A percentile compares a stretch with the other conserved stretches of the same genome.
These are phyloP conservation scores for Hyperopisus bebe DNA, from an alignment of 2,113 vertebrate species.

Conservation along the genomic window DNA sequence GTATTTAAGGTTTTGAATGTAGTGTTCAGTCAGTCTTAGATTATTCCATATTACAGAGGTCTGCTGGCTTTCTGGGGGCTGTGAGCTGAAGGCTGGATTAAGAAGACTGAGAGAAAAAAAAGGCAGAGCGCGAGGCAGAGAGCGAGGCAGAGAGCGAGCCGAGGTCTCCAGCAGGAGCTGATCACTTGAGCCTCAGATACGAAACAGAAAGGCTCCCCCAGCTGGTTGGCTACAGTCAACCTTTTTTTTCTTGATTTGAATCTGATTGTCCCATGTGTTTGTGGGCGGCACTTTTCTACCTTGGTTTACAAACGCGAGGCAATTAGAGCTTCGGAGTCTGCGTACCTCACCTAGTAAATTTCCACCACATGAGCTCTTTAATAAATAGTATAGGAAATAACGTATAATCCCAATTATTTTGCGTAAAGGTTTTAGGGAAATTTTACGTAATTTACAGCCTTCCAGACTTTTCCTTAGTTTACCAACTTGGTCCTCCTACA, in stretches of 20 bases:
- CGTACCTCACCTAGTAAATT: not conserved
- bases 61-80: not conserved
- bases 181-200: not conserved
- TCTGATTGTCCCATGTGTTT: not conserved
- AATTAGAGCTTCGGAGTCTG: not conserved
- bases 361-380: not conserved
- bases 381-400: not conserved
- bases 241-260: not conserved
- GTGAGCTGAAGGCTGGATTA: not conserved
- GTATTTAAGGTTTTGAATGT: not conserved
- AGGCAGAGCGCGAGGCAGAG: not conserved
- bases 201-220: not conserved
- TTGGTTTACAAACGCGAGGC: not conserved
- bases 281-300: not conserved
- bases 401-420: not conserved
- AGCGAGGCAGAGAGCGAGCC: not conserved
- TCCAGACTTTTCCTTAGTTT: not conserved
- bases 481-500: not conserved
- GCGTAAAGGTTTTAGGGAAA: not conserved
- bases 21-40: not conserved
- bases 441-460: not conserved
- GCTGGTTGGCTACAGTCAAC: not conserved
- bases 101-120: not conserved
- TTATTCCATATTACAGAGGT: not conserved
- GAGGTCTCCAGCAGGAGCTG: not conserved